Percentiles rank a stretch among this genome's conserved stretches.
These are phyloP conservation scores for Cebus imitator DNA, from an alignment of 2,113 vertebrate genomes.

Conservation along the genomic window DNA sequence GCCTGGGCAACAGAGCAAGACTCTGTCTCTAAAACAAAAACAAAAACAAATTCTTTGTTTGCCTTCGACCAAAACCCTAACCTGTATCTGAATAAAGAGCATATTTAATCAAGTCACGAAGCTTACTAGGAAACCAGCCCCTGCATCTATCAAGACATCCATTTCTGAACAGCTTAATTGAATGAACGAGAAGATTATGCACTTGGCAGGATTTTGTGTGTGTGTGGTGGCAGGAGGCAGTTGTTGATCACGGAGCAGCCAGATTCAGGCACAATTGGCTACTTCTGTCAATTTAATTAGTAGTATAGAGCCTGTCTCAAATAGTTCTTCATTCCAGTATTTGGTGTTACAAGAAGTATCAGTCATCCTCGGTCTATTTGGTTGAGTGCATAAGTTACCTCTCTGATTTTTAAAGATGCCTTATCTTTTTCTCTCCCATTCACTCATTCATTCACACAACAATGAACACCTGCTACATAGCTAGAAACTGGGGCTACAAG, in stretches of 20 bases:
- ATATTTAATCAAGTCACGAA: not conserved
- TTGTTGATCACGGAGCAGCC: slow-evolving; percentile 55
- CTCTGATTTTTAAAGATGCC: not conserved
- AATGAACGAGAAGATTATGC: slow-evolving; percentile 65
- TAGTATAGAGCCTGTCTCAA: slow-evolving; percentile 43
- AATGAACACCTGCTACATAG: not conserved
- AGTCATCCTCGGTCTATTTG: slow-evolving; percentile 28
- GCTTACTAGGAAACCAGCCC: slow-evolving; percentile 32
- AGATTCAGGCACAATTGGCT: slow-evolving; percentile 60
- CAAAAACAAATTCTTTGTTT: not conserved
- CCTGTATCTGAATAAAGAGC: not conserved
- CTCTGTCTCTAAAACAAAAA: not conserved
- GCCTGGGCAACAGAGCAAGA: not conserved
- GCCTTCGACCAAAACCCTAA: not conserved
- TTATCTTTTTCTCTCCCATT: not conserved
- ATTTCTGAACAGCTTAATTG: slow-evolving; percentile 71
- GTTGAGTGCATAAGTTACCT: not conserved
- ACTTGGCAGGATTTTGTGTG: slow-evolving; percentile 56
- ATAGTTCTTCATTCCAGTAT: slow-evolving; percentile 19
- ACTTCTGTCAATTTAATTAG: slow-evolving; percentile 65
- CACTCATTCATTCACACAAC: not conserved
- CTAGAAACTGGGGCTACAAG: no score
- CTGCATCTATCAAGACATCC: slow-evolving; percentile 44
- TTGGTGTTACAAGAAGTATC: slow-evolving; percentile 59
- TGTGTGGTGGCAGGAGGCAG: not conserved